Percentiles rank a stretch among this genome's conserved stretches.
Conservation (phyloP, 1,140 invertebrate genomes). For the Penaeus chinensis region DNA sequence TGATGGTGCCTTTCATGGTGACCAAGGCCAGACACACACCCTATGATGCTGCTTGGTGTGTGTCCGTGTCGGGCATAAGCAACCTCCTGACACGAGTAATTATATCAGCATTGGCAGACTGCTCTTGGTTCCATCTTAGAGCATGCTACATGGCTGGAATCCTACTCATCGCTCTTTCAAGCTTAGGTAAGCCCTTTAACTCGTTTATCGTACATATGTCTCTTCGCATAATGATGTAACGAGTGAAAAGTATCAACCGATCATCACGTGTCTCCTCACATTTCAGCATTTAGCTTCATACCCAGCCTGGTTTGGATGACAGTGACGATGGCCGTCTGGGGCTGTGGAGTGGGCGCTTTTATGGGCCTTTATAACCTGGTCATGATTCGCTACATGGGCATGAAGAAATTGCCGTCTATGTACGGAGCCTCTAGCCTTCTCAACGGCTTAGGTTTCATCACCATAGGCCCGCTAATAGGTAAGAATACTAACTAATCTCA, state of each 20-base stretch:
- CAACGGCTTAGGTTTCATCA: not conserved
- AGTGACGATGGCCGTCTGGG: constrained; percentile 16
- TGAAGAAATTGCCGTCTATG: not conserved
- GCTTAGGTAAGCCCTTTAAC: not conserved
- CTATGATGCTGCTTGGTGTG: constrained; percentile 16
- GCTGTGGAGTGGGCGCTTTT: constrained; percentile 16
- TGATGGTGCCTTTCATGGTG: constrained; percentile 28
- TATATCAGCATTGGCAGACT: constrained; percentile 14
- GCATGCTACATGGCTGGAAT: not conserved
- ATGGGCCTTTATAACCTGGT: constrained; percentile 15
- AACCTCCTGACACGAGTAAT: constrained; percentile 7
- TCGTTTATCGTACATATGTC: too few species aligned
- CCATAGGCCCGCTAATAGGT: constrained; percentile 23
- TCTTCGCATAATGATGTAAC: too few species aligned
- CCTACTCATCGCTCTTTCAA: not conserved
- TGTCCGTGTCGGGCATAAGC: constrained; percentile 2
- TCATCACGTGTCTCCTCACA: too few species aligned
- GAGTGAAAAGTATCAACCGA: too few species aligned
- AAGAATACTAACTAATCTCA: not conserved
- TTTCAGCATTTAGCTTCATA: too few species aligned
- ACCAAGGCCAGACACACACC: not conserved
- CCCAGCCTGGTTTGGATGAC: not conserved
- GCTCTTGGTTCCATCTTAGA: not conserved
- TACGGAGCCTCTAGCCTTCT: not conserved
- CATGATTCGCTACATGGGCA: constrained; percentile 34